Conservation (phyloP, 2,113 vertebrate species). For the Anser brachyrhynchus region DNA sequence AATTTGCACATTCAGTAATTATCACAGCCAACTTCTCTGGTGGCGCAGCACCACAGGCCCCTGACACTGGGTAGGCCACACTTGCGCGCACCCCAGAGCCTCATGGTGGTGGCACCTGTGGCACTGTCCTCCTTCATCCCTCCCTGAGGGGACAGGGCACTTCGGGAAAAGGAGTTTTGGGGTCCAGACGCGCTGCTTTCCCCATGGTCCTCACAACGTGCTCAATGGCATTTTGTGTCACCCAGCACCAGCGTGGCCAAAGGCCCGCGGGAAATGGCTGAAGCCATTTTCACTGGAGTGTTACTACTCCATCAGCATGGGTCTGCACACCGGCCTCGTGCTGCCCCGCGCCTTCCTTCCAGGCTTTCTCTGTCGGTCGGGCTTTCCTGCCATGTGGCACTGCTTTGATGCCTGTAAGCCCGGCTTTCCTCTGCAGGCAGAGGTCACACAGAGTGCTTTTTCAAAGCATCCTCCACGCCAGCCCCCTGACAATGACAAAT, state of each 20-base stretch:
- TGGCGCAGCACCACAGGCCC: rapidly evolving
- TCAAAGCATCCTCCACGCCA: conserved; percentile 30
- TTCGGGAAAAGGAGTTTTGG: neutral
- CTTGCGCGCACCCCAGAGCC: neutral
- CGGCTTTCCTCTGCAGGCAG: neutral
- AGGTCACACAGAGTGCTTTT: neutral
- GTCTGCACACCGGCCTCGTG: neutral
- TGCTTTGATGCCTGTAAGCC: conserved; percentile 2
- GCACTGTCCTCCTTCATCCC: neutral
- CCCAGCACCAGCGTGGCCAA: neutral
- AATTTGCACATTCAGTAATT: neutral
- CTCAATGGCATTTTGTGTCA: rapidly evolving
- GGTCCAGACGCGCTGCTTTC: neutral
- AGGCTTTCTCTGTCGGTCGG: neutral
- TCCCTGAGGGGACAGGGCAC: neutral
- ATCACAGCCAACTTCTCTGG: rapidly evolving
- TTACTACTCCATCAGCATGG: neutral
- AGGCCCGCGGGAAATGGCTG: rapidly evolving
- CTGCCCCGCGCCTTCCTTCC: neutral
- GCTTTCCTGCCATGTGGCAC: conserved; percentile 19
- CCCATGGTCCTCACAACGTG: too few species aligned
- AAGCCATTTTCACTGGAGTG: neutral
- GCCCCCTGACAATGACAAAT: conserved; percentile 41
- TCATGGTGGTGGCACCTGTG: neutral
- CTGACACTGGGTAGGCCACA: too few species aligned